Evolutionary conservation across 2,888 invertebrate species (phyloP), one percentile per base, ranked within the genome.

Genomic region (Cecidostiba fungosa): DNA sequence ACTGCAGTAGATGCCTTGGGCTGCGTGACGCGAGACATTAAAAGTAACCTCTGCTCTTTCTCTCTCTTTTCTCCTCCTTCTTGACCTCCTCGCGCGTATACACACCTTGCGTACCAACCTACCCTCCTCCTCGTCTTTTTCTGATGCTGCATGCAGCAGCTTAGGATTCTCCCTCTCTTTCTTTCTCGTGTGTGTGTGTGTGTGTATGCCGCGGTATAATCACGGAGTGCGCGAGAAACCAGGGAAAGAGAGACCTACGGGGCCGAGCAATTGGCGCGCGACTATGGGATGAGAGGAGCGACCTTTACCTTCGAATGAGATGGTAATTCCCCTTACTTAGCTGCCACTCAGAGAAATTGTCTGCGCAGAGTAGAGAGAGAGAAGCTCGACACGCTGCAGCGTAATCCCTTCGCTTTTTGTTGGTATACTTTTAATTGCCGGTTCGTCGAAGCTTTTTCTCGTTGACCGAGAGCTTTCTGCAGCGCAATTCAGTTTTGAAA

Each of bases 11-110:
- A 82, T 84, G 89, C 91, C 91, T 91, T 90, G 90, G 91, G 92
- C 91, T 93, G 93, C 93, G 93, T 93, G 93, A 93, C 93, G 93
- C 93, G 92, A 93, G 92, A 93, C 93, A 93, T 93, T 92, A 93
- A 93, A 93, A 92, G 91, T 92, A 92, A 92, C 92, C 92, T 92
- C 92, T 92, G 92, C 91, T 86, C 86, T 50, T n/a, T 26, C 79
- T 23, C 29, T 70, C 59, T 72, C 70, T 86, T 86, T 88, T 83
- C 87, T 87, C 87, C 86, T 70, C 80, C 77, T 74, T 77, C 76
- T 70, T 86, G 77, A 72, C 82, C 80, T 77, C 78, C 85, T 62
- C 78, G 69, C 72, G 74, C 73, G n/a, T 50, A 59, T 76, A 74
- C 74, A 59, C 70, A 84, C 79, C 72, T 84, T 84, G 86, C 82